These are phyloP conservation scores for Engraulis encrasicolus DNA, from an alignment of 2,113 vertebrate species.

Conservation along the genomic window DNA sequence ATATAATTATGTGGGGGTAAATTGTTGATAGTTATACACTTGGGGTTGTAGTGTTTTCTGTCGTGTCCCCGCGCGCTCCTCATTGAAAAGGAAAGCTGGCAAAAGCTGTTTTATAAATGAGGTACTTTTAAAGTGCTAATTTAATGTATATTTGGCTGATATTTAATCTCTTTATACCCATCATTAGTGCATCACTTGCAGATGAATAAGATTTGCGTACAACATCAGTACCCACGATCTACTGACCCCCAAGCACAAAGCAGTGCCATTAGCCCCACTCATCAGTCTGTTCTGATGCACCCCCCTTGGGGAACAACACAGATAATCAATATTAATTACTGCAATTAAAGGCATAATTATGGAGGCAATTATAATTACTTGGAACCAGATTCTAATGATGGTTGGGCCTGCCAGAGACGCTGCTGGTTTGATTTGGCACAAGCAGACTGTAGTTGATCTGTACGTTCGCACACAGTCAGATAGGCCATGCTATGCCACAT, in stretches of 20 bases:
- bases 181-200: constrained; percentile 4
- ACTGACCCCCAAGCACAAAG: background rate
- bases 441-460: background rate
- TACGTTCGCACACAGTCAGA: background rate
- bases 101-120: background rate
- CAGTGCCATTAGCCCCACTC: constrained; percentile 9
- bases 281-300: background rate
- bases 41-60: no score
- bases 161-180: constrained; percentile 16
- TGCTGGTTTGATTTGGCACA: constrained; percentile 3
- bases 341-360: constrained; percentile 22
- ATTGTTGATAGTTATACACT: no score
- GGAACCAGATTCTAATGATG: constrained; percentile 11
- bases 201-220: background rate
- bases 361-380: constrained; percentile 17
- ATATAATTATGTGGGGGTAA: no score
- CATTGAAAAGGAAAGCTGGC: background rate
- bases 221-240: background rate
- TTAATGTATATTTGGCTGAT: constrained; percentile 15
- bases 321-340: constrained; percentile 22
- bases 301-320: background rate
- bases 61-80: no score
- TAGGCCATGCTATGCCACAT: background rate
- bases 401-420: background rate
- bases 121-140: background rate